Evolutionary conservation across 2,888 invertebrate genomes (phyloP).

Genomic region (Chymomyza fuscimana): DNA sequence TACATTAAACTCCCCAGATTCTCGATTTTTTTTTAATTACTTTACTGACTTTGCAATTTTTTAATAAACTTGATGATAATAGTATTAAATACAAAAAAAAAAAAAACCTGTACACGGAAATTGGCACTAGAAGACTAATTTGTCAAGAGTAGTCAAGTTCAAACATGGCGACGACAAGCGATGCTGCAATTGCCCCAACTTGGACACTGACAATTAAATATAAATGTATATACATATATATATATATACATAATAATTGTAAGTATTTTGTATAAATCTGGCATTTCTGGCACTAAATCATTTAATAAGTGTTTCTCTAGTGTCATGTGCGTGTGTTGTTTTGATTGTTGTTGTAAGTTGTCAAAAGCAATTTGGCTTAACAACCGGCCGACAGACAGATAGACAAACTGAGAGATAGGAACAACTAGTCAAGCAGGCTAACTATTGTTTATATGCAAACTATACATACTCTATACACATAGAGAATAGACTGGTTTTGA

Average conservation of each 20-base stretch:
- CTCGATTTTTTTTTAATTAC: background rate
- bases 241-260: background rate
- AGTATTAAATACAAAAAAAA: background rate
- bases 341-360: conserved; percentile 25
- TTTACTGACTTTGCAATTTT: background rate
- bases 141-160: conserved; percentile 45
- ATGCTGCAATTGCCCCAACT: conserved; percentile 7
- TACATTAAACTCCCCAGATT: background rate
- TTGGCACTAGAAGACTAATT: conserved; percentile 58
- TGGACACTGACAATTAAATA: background rate
- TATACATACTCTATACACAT: background rate
- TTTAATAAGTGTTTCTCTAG: conserved; percentile 44
- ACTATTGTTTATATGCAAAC: background rate
- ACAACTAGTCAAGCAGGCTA: conserved; percentile 33
- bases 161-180: conserved; percentile 27
- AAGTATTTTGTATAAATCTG: conserved; percentile 17
- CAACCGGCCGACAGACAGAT: background rate
- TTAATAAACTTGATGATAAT: background rate
- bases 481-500: background rate
- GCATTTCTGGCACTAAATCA: conserved; percentile 44
- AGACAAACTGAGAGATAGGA: background rate
- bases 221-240: background rate
- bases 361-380: conserved; percentile 69
- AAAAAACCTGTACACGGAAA: conserved; percentile 33
- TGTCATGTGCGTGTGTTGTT: conserved; percentile 28